Evolutionary conservation across 2,888 invertebrate species (phyloP).

Genomic region (Tanytarsus gracilentus): DNA sequence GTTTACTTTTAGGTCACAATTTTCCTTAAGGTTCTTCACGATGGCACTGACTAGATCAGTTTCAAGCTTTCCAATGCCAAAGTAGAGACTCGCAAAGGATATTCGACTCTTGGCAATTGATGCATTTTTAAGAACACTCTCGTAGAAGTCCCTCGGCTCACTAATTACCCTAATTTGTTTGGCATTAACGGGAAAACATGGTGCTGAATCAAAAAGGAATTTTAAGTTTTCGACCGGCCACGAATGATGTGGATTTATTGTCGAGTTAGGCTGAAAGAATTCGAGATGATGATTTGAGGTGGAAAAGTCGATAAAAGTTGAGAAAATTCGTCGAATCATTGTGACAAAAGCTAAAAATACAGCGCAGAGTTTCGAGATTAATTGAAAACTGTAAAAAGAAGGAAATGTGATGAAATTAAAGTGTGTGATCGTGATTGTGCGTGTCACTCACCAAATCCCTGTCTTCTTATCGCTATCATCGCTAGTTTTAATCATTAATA

Average conservation of each 20-base stretch:
- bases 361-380: neutral
- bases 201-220: conserved; percentile 54
- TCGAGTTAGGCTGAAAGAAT: neutral
- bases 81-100: conserved; percentile 80
- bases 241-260: conserved; percentile 10
- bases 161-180: conserved; percentile 63
- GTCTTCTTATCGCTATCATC: neutral
- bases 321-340: conserved; percentile 38
- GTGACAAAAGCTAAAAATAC: conserved; percentile 14
- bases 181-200: conserved; percentile 60
- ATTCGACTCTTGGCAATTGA: conserved; percentile 59
- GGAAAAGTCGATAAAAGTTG: conserved; percentile 37
- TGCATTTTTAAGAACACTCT: conserved; percentile 59
- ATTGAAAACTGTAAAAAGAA: neutral
- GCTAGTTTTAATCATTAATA: neutral
- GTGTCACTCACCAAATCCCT: neutral
- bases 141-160: conserved; percentile 70
- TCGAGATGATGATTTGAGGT: neutral
- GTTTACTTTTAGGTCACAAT: conserved; percentile 56
- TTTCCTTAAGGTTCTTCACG: conserved; percentile 49
- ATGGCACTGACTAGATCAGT: conserved; percentile 62
- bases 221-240: conserved; percentile 47
- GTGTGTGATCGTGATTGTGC: neutral
- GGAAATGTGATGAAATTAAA: conserved; percentile 1
- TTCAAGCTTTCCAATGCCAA: conserved; percentile 84